Conservation (phyloP, 1,140 invertebrate genomes). For the Triops longicaudatus region DNA sequence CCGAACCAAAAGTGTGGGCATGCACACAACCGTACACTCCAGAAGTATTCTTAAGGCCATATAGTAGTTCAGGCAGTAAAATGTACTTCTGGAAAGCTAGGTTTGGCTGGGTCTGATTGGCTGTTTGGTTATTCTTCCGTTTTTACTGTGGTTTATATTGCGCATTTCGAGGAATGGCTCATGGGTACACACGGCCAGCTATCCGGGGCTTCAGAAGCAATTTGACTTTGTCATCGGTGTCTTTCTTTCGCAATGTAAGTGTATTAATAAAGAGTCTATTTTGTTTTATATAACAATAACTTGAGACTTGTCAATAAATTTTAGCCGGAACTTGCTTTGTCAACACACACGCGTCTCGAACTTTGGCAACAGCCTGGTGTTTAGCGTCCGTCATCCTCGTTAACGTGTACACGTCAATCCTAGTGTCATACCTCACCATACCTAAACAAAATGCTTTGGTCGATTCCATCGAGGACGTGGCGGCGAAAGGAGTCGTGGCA, state of each 20-base stretch:
- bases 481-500: neutral
- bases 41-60: conserved; percentile 30
- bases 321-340: conserved; percentile 18
- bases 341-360: conserved; percentile 29
- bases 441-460: conserved; percentile 32
- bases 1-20: conserved; percentile 34
- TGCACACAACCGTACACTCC: conserved; percentile 35
- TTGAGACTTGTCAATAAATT: neutral
- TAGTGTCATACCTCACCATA: conserved; percentile 34
- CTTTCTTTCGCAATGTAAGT: conserved; percentile 23
- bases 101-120: conserved; percentile 24
- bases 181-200: neutral
- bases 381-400: conserved; percentile 34
- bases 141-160: conserved; percentile 9
- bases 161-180: conserved; percentile 18
- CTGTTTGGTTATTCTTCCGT: neutral
- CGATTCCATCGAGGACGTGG: conserved; percentile 32
- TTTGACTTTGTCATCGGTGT: conserved; percentile 16
- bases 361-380: conserved; percentile 36
- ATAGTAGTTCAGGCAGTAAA: neutral
- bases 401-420: conserved; percentile 35
- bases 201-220: conserved; percentile 21
- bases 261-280: neutral
- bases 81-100: neutral
- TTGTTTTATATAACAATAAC: neutral